Evolutionary conservation across 2,888 invertebrate species (phyloP).

Genomic region (Mesorhabditis spiculigera): DNA sequence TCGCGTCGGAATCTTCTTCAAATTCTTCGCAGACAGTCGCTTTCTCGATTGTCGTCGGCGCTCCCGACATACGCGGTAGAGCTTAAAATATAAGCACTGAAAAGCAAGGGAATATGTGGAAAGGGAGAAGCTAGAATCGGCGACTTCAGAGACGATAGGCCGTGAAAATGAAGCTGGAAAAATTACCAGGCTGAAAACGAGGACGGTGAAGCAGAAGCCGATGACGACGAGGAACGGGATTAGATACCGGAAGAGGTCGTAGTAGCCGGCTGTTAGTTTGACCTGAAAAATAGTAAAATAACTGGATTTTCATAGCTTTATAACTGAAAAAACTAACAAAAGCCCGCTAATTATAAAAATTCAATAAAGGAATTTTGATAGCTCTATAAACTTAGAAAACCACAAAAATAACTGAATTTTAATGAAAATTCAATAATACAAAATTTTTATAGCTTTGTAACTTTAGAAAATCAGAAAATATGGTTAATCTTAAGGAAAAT

Average conservation of each 20-base stretch:
- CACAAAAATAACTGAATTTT: too few species aligned
- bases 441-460: background rate
- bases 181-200: conserved; percentile 60
- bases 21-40: conserved; percentile 79
- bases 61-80: conserved; percentile 79
- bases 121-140: too few species aligned
- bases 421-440: too few species aligned
- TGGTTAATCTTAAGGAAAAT: too few species aligned
- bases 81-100: conserved; percentile 42
- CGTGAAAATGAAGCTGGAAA: background rate
- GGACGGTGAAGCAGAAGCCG: conserved; percentile 83
- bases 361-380: too few species aligned
- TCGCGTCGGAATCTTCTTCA: conserved; percentile 89
- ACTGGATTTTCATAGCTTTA: too few species aligned
- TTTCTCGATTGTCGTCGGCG: conserved; percentile 72
- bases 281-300: conserved; percentile 42
- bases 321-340: too few species aligned
- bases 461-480: too few species aligned
- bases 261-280: conserved; percentile 53
- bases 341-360: too few species aligned
- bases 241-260: conserved; percentile 51
- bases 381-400: too few species aligned
- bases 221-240: conserved; percentile 86
- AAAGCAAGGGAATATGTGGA: background rate
- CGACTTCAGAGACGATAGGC: too few species aligned